These are phyloP conservation scores for Micrasema longulum DNA, from an alignment of 1,140 invertebrate species.

Conservation along the genomic window DNA sequence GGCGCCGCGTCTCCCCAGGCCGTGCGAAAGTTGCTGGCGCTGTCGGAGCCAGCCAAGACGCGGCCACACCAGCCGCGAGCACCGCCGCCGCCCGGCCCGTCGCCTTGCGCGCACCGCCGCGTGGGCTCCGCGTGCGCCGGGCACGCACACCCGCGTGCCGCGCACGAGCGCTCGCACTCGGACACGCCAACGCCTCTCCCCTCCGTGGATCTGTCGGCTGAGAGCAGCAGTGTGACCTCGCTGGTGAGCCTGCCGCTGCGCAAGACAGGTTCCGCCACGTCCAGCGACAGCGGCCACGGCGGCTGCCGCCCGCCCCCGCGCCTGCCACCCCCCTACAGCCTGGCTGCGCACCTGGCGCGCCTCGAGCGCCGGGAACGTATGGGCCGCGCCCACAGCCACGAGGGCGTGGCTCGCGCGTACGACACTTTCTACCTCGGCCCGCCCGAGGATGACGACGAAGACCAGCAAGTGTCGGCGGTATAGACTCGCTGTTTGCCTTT, in stretches of 20 bases:
- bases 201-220: constrained; percentile 90
- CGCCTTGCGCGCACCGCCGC: constrained; percentile 76
- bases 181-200: constrained; percentile 87
- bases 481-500: constrained; percentile 46
- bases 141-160: constrained; percentile 60
- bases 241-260: constrained; percentile 88
- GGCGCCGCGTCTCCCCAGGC: constrained; percentile 96
- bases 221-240: constrained; percentile 95
- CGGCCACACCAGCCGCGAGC: constrained; percentile 85
- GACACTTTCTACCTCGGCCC: constrained; percentile 78
- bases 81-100: constrained; percentile 68
- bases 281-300: constrained; percentile 87
- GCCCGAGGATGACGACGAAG: constrained; percentile 77
- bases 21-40: constrained; percentile 90
- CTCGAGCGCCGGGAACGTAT: constrained; percentile 79
- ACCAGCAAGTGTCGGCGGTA: constrained; percentile 68
- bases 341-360: constrained; percentile 81
- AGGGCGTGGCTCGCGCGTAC: constrained; percentile 80
- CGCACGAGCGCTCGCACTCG: constrained; percentile 85
- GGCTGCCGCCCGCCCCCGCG: constrained; percentile 76
- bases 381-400: constrained; percentile 86
- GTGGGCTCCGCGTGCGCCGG: constrained; percentile 71
- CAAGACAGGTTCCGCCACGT: constrained; percentile 89
- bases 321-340: constrained; percentile 76
- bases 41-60: constrained; percentile 89